Base-by-base conservation (phyloP, 1,140 invertebrate genomes). In the Eulimnadia texana region DNA sequence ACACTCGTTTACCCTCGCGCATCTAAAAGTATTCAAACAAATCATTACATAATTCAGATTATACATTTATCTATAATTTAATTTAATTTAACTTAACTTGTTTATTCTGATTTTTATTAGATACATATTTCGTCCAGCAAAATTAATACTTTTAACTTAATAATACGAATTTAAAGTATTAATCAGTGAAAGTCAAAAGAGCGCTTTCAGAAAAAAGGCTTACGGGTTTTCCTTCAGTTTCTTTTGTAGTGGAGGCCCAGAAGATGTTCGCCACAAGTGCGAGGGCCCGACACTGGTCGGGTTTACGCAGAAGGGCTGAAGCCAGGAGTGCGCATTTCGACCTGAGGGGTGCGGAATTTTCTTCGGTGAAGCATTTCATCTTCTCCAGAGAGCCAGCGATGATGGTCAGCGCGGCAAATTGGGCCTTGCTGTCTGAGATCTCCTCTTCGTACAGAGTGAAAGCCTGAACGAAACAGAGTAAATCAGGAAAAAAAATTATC, bases 391-490 rank as follows among this genome's bases (percentile, higher is more conserved):
- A 96, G 47, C 88, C 91, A 63, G 96, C 93, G 29, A 99, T 93
- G 1, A 98, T 76, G 0, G 91, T 93, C 52, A 99, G 93, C 19
- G 93, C 93, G 1, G 93, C 88, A 52, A 98, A 74, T 72, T 99
- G 95, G 27, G 93, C 90, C 72, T 97, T 96, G 53, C 91, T 95
- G 70, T 99, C 96, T 6, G 90, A 92, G 67, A 99, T 96, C 75
- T 99, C 96, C 72, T 99, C 96, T 73, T 99, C 96, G 69, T 98
- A 98, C 55, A 99, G 76, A 0, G 93, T 93, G 73, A 99, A 98
- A 0, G 93, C 93, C 80, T 86, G 65, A 24, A 68, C n/a, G n/a
- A n/a, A n/a, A n/a, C n/a, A n/a, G n/a, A n/a, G n/a, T n/a, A n/a
- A n/a, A n/a, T n/a, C n/a, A n/a, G n/a, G n/a, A n/a, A n/a, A n/a